These are phyloP conservation scores for Centrocercus urophasianus DNA, from an alignment of 2,113 vertebrate species.

Conservation along the genomic window DNA sequence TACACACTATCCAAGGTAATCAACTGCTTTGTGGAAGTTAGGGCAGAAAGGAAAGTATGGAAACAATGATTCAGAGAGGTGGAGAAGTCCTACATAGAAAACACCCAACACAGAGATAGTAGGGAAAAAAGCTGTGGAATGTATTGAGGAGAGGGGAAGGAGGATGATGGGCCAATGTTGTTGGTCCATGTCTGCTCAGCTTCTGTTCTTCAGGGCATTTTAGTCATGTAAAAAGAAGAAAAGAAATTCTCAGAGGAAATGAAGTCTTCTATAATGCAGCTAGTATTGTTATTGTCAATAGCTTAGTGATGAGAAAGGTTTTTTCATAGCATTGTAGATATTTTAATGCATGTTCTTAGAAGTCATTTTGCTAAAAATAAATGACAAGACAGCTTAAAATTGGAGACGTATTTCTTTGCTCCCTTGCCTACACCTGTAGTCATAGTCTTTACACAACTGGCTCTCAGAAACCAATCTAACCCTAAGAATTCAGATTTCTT, in stretches of 20 bases:
- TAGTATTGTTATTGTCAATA: not conserved
- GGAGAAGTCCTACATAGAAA: not conserved
- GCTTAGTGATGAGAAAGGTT: not conserved
- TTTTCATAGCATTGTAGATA: not conserved
- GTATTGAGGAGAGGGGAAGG: not conserved
- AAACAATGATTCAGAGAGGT: not conserved
- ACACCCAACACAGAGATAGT: not conserved
- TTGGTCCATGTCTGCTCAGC: not conserved
- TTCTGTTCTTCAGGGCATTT: not conserved
- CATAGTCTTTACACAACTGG: not conserved
- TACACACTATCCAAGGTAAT: not conserved
- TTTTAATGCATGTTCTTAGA: not conserved
- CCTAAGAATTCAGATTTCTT: not conserved
- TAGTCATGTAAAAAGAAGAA: not conserved
- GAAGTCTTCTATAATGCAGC: not conserved
- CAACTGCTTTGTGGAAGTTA: not conserved
- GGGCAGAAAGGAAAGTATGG: not conserved
- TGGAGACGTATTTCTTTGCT: not conserved
- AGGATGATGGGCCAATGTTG: not conserved
- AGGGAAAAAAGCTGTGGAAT: not conserved
- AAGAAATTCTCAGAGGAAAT: fast-evolving
- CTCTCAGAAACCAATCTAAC: not conserved
- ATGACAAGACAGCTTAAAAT: not conserved
- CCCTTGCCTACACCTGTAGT: not conserved
- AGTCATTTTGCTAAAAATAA: not conserved